Conservation (phyloP, 2,113 vertebrate species). For the Coreoperca whiteheadi region DNA sequence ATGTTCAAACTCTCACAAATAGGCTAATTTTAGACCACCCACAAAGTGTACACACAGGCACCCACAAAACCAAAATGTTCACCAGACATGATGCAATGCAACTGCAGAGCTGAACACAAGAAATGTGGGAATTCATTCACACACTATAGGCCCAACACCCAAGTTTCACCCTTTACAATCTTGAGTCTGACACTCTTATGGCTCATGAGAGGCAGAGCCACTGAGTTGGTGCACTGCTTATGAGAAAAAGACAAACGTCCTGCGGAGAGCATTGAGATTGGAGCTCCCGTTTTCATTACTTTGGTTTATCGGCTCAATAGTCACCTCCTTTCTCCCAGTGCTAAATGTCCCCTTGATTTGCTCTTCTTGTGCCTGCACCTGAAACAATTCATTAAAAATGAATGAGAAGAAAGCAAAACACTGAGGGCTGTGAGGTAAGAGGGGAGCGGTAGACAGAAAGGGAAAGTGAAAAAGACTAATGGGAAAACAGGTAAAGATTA, state of each 20-base stretch:
- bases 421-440: constrained; percentile 52
- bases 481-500: constrained; percentile 38
- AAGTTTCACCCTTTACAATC: constrained; percentile 86
- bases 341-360: constrained; percentile 86
- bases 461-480: constrained; percentile 26
- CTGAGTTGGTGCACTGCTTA: constrained; percentile 88
- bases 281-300: constrained; percentile 91
- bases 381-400: constrained; percentile 86
- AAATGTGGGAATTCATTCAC: constrained; percentile 63
- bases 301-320: constrained; percentile 89
- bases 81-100: constrained; percentile 45
- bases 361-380: constrained; percentile 72
- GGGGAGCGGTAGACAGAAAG: constrained; percentile 31
- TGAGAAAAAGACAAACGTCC: constrained; percentile 94
- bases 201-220: constrained; percentile 86
- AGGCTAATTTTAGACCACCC: constrained; percentile 68
- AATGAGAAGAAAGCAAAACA: constrained; percentile 75
- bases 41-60: constrained; percentile 53
- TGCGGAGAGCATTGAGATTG: constrained; percentile 88
- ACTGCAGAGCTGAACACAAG: constrained; percentile 31
- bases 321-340: constrained; percentile 86
- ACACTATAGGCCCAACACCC: constrained; percentile 68
- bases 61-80: constrained; percentile 60
- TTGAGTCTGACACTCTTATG: constrained; percentile 88
- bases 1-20: constrained; percentile 45